These are phyloP conservation scores for Hermaeophaga mercurialis DNA, from an alignment of 2,888 invertebrate species.

Conservation along the genomic window DNA sequence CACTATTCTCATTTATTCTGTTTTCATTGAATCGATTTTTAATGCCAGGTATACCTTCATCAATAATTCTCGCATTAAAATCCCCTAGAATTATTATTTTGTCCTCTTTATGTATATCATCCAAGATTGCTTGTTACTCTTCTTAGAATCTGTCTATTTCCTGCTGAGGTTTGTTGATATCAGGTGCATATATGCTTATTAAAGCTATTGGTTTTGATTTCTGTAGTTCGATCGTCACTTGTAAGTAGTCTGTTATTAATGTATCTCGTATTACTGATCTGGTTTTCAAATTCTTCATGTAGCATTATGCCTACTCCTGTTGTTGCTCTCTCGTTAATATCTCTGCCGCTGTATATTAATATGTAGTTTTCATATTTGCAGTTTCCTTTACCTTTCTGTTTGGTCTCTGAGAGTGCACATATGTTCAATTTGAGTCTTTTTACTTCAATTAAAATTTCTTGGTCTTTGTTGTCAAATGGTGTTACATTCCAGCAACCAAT, in stretches of 20 bases:
- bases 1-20: background rate
- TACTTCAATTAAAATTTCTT: background rate
- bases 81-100: background rate
- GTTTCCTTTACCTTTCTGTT: background rate
- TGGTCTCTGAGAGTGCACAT: constrained; percentile 1
- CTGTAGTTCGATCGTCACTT: background rate
- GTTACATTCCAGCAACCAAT: background rate
- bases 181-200: background rate
- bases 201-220: background rate
- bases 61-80: too few relatives aligned
- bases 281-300: background rate
- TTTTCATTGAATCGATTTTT: constrained; percentile 7
- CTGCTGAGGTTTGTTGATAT: background rate
- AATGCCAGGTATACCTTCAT: background rate
- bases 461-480: background rate
- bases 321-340: background rate
- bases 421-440: background rate
- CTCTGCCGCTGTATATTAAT: constrained; percentile 3
- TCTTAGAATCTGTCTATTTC: background rate
- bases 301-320: background rate
- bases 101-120: background rate
- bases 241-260: background rate
- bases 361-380: background rate
- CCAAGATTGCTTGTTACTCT: background rate
- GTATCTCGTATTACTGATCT: background rate